Base-by-base conservation (phyloP, 2,888 invertebrate species). In the Dicyrtoma fusca region DNA sequence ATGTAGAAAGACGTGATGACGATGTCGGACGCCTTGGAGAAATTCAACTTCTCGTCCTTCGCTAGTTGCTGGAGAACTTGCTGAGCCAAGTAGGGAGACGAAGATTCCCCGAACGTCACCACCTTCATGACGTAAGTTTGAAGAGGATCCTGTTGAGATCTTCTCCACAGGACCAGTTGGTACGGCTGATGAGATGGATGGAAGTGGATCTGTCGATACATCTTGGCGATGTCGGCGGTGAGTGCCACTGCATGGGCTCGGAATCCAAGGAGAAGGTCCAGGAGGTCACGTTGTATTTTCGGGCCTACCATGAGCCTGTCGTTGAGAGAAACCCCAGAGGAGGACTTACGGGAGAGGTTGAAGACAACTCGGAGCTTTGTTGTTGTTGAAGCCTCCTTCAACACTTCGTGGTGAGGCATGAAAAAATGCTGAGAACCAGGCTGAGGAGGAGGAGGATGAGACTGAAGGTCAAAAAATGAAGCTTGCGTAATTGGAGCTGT, bases 101-200 rank as follows among this genome's bases (percentile, higher is more conserved):
- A 70, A 1, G 82, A 76, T 1, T 79, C 81, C 0, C 83, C 82
- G 51, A 83, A 83, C 1, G 82, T 83, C 1, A 83, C 78, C 0
- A 81, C 82, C 8, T 57, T 59, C 6, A 82, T 74, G 5, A 71
- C 61, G 19, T 78, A 76, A 0, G 73, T 74, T 26, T 73, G 49
- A 4, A 81, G 62, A 10, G 74, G 72, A 14, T 81, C 71, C 5
- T 63, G 25, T 17, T 75, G 72, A 57, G 75, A 23, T 8, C 74
- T 62, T 34, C 82, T 66, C 83, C 83, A 84, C 3, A 84, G 61
- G 2, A 85, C 83, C 14, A 81, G 65, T 65, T 83, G 83, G 11
- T 81, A 78, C 17, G 79, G 26, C 13, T 79, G 72, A 62, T 83
- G 81, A 0, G 76, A 73, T 0, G 74, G 65, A 11, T 78, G 34